Conservation (phyloP, 2,888 invertebrate species). For the Gymnosoma rotundatum region DNA sequence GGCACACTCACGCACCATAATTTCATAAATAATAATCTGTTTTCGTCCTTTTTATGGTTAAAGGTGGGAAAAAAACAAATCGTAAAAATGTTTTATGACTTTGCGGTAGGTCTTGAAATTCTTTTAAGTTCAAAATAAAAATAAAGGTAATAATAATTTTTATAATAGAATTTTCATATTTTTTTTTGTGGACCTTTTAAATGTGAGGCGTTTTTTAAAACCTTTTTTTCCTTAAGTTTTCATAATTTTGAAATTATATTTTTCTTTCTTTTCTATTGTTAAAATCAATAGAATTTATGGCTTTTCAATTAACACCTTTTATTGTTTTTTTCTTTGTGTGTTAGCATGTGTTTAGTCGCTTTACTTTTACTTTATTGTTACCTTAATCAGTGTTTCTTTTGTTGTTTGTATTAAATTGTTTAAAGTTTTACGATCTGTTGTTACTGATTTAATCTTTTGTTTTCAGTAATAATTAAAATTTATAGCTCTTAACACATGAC, state of each 20-base stretch:
- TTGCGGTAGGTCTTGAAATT: conserved; percentile 62
- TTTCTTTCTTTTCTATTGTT: conserved; percentile 4
- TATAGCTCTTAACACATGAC: conserved; percentile 55
- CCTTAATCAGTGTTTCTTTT: not conserved
- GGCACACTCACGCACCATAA: not conserved
- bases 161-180: conserved; percentile 58
- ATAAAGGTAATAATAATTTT: not conserved
- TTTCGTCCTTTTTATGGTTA: conserved; percentile 27
- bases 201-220: conserved; percentile 59
- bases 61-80: conserved; percentile 64
- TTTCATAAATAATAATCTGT: not conserved
- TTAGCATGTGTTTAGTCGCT: conserved; percentile 16
- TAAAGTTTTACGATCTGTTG: conserved; percentile 56
- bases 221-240: conserved; percentile 43
- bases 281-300: conserved; percentile 62
- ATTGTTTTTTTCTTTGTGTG: conserved; percentile 32
- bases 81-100: conserved; percentile 65
- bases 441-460: conserved; percentile 41
- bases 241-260: conserved; percentile 39
- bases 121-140: not conserved
- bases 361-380: conserved; percentile 7
- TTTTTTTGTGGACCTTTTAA: conserved; percentile 23
- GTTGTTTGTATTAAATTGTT: conserved; percentile 34
- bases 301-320: conserved; percentile 70
- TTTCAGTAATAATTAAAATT: conserved; percentile 60